Percentiles rank a stretch among this genome's conserved stretches.
These are phyloP conservation scores for Rallus limicola DNA, from an alignment of 2,113 vertebrate genomes.

Conservation along the genomic window DNA sequence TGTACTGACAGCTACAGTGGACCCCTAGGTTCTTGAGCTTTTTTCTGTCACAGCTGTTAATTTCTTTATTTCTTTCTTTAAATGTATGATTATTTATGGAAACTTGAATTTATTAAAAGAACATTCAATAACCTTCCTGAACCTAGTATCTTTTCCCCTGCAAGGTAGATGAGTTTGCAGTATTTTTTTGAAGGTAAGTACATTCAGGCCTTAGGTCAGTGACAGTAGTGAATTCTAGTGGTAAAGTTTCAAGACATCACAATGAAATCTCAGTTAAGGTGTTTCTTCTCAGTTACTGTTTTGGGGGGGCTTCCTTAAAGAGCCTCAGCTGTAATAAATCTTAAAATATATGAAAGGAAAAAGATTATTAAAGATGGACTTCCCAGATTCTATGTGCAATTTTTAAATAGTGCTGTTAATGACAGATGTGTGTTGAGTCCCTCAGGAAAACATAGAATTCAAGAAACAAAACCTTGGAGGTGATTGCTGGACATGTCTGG, in stretches of 20 bases:
- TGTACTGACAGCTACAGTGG: not conserved
- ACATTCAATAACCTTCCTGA: not conserved
- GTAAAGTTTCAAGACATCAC: not conserved
- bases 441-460: not conserved
- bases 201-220: not conserved
- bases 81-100: not conserved
- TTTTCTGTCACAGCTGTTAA: accelerated
- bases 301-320: not conserved
- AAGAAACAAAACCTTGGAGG: not conserved
- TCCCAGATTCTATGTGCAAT: not conserved
- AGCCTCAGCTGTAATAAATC: not conserved
- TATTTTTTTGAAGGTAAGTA: not conserved
- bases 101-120: not conserved
- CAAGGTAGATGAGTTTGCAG: not conserved
- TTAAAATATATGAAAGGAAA: not conserved
- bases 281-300: not conserved
- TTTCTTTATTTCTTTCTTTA: not conserved
- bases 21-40: not conserved
- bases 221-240: not conserved
- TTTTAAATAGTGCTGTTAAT: not conserved
- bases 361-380: not conserved
- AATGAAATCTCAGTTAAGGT: not conserved
- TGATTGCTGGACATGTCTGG: not conserved
- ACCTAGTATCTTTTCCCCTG: not conserved
- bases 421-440: not conserved